Base-by-base conservation (phyloP, 2,797 vertebrate species). In the Acanthis flammea region DNA sequence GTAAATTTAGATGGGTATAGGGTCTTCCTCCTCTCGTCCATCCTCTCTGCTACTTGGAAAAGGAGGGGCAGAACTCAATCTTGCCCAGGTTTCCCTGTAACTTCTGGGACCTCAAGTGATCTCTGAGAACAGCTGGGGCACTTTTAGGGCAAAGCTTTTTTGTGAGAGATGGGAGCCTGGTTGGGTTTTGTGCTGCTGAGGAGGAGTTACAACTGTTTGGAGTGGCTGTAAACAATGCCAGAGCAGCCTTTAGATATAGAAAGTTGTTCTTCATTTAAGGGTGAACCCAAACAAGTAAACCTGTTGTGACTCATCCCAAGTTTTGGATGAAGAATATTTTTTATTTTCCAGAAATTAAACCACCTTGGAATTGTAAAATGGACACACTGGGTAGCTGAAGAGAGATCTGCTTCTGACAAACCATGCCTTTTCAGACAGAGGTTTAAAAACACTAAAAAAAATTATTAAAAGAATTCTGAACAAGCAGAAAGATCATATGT, bases 391-490 rank as follows among this genome's bases (percentile, higher is more conserved):
- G 39, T 10, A 65, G 62, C 0, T 75, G 58, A 80, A 83, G 51
- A 72, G 61, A 62, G 88, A 75, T 80, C 75, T 93, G 58, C 75
- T 93, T 75, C 51, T 96, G 84, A 80, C 83, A 86, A 86, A 67
- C 15, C 27, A 15, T 47, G 48, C 12, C 30, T 91, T 66, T 51
- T 66, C 62, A 92, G 50, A 79, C 19, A 60, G 68, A 88, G 27
- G 12, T 81, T 96, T 78, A 41, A 17, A 41, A 41, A 41, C 17
- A 41, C n/a, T 41, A 2, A 39, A 57, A 55, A 48, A 70, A 31
- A 31, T 5, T 1, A n/a, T 15, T 19, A 2, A 14, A 51, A 37
- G 8, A 50, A 23, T 12, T 41, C 58, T 30, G 47, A 93, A 51
- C 44, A 82, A 94, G 86, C 31, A 58, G 54, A 41, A 44, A 28